These are phyloP conservation scores for Epinephelus malabaricus DNA, from an alignment of 2,797 vertebrate genomes.

Conservation along the genomic window DNA sequence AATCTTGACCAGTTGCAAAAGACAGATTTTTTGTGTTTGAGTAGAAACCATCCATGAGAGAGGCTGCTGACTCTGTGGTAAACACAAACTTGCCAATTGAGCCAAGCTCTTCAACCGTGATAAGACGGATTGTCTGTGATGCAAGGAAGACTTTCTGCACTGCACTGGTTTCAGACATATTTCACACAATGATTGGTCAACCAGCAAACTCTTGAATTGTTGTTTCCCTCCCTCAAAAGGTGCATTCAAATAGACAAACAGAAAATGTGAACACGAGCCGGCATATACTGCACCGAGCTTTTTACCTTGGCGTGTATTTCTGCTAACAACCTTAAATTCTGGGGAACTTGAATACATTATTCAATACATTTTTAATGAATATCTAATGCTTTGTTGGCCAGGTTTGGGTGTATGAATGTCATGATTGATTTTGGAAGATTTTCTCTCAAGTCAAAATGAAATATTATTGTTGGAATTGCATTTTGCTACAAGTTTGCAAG, in stretches of 20 bases:
- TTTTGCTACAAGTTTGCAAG: neutral
- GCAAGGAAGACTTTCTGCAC: neutral
- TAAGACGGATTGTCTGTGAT: slow-evolving; percentile 8
- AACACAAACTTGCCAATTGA: slow-evolving; percentile 8
- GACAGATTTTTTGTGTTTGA: neutral
- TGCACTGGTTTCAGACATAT: slow-evolving; percentile 11
- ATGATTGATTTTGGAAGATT: slow-evolving; percentile 10
- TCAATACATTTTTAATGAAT: slow-evolving; percentile 51
- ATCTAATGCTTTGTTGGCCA: slow-evolving; percentile 37
- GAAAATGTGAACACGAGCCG: slow-evolving; percentile 12
- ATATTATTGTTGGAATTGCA: neutral
- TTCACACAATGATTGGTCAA: slow-evolving; percentile 20
- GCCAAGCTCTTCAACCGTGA: slow-evolving; percentile 7
- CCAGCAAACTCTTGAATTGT: neutral
- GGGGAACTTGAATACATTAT: slow-evolving; percentile 30
- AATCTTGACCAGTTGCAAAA: neutral
- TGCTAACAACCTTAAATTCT: slow-evolving; percentile 2
- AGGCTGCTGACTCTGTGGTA: neutral
- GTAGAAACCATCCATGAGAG: neutral
- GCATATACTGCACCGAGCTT: slow-evolving; percentile 8
- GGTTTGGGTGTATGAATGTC: slow-evolving; percentile 13
- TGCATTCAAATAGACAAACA: slow-evolving; percentile 17
- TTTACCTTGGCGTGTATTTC: neutral
- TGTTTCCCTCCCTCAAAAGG: slow-evolving; percentile 2
- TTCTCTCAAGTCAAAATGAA: neutral